Evolutionary conservation across 1,140 invertebrate genomes (phyloP), one percentile per base, ranked within the genome.

Genomic region (Orussus abietinus): DNA sequence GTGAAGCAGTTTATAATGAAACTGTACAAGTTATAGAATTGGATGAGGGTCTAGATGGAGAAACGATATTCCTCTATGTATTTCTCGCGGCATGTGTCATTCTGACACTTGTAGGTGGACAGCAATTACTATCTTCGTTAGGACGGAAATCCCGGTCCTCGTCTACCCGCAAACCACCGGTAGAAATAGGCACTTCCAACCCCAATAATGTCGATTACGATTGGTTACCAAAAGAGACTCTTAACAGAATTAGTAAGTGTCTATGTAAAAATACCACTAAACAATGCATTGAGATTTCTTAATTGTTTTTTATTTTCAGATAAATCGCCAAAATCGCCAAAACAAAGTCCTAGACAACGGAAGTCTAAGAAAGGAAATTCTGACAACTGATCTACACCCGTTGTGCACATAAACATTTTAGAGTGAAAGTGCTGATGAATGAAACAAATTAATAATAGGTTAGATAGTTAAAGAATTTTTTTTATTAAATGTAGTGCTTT

Each of bases 31-130:
- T 99, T 49, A 81, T 95, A 20, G 96, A 99, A 75, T 77, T 97
- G 29, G 95, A 97, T 53, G 94, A 97, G 72, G 94, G 94, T 45
- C 77, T 99, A 10, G 95, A 98, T 74, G 92, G 93, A 26, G 96
- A 99, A 81, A 98, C 95, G 17, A 90, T 98, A 76, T 98, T 99
- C 82, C 74, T 98, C 32, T 98, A 98, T 59, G 80, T 98, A 26
- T 90, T 98, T 74, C 76, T 98, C 28, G 88, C 86, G 29, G 95
- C 92, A 10, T 84, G 92, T 43, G 83, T 85, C 22, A 85, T 97
- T 26, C 74, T 98, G 7, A 75, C 92, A 2, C 74, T 96, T 17
- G 89, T 98, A 30, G 80, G 89, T 45, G 91, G 88, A 11, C 92
- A 98, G 65, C 93, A 98, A 66, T 84, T 89, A 9, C 69, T 96